Percentiles rank a stretch among this genome's conserved stretches.
Conservation (phyloP, 2,888 invertebrate species). For the Aromia moschata region DNA sequence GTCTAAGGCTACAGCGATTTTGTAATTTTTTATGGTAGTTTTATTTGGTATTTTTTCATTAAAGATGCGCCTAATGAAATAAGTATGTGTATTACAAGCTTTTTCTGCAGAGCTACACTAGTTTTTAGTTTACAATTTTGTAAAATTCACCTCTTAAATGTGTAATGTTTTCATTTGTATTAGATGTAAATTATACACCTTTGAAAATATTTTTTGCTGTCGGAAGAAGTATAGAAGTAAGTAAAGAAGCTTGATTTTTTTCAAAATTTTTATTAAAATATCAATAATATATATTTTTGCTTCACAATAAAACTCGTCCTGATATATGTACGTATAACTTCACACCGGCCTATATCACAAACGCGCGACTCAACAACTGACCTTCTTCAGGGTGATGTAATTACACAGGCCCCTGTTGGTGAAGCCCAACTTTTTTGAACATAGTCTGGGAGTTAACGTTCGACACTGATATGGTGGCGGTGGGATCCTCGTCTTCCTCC, state of each 20-base stretch:
- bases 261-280: conserved; percentile 1
- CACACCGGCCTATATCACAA: conserved; percentile 13
- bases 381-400: conserved; percentile 18
- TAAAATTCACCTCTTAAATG: no score
- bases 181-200: no score
- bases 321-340: background rate
- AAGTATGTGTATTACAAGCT: no score
- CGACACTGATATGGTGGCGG: conserved; percentile 51
- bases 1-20: no score
- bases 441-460: conserved; percentile 56
- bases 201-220: no score
- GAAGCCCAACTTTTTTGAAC: conserved; percentile 56
- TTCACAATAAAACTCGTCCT: background rate
- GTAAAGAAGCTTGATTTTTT: background rate
- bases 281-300: background rate
- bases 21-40: no score
- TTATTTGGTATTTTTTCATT: no score
- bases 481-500: conserved; percentile 51
- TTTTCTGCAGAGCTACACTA: no score
- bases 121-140: no score
- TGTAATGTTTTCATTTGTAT: no score
- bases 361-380: background rate
- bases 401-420: conserved; percentile 27
- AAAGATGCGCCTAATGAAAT: no score
- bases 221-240: no score